Evolutionary conservation across 2,797 vertebrate genomes (phyloP), one percentile per base, ranked within the genome.

Genomic region (Carapus acus): DNA sequence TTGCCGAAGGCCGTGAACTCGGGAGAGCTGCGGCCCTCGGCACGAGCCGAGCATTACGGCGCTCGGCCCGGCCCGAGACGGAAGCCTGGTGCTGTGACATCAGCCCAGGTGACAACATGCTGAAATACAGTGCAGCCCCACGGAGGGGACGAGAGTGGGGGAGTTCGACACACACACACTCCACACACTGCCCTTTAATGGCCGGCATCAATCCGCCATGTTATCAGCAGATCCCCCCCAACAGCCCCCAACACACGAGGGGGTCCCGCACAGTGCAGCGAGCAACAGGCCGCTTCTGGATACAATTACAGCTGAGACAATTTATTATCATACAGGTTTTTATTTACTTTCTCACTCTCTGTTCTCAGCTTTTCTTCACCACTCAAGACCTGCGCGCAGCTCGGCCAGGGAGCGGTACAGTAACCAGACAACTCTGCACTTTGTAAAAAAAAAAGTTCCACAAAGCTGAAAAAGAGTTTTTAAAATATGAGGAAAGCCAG

Each of bases 101-200:
- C 82, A 84, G 67, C 58, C 61, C 66, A 81, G 76, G 83, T 83
- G 82, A 85, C 82, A 84, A 80, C 76, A 76, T 67, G 74, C 77
- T 85, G 80, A 80, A 82, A 76, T 85, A 83, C 75, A 65, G 68
- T 61, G 62, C 68, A 71, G 69, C 34, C 62, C n/a, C n/a, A n/a
- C n/a, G n/a, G n/a, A n/a, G n/a, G n/a, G n/a, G n/a, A n/a, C n/a
- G n/a, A n/a, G n/a, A n/a, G n/a, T n/a, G n/a, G n/a, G n/a, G n/a
- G n/a, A n/a, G n/a, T n/a, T n/a, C n/a, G n/a, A n/a, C n/a, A n/a
- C n/a, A n/a, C n/a, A n/a, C n/a, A 52, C 14, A 21, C 56, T 5
- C 50, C 56, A 55, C 70, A 61, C 73, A 62, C 47, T 9, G 59
- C 78, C 57, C 49, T 68, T 82, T 79, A 78, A 83, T 77, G 76